These are phyloP conservation scores for Ptychodera flava DNA, from an alignment of 35 echinoderm and acorn worm species.

Conservation along the genomic window DNA sequence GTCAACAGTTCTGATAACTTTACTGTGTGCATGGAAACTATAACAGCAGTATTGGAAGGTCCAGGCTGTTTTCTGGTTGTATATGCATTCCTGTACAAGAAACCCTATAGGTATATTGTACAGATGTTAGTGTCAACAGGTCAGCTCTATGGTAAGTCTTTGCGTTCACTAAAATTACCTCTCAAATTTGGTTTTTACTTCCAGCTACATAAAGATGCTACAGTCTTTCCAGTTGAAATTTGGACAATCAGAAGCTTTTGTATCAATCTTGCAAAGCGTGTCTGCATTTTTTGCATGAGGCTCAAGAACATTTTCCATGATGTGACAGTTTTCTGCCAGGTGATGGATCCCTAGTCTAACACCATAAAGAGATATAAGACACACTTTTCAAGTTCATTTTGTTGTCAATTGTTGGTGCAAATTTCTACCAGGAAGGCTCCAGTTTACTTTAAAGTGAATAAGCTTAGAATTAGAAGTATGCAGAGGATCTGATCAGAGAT, in stretches of 20 bases:
- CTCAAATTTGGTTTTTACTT: not conserved
- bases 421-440: too few relatives aligned
- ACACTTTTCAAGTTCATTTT: too few relatives aligned
- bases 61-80: constrained; percentile 67
- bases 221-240: too few relatives aligned
- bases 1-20: constrained; percentile 50
- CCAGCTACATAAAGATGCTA: not conserved
- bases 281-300: too few relatives aligned
- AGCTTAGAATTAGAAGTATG: too few relatives aligned
- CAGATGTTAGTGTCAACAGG: constrained; percentile 72
- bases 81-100: constrained; percentile 33
- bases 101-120: constrained; percentile 39
- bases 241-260: not conserved
- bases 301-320: not conserved
- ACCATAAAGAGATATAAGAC: too few relatives aligned
- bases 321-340: too few relatives aligned
- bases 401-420: too few relatives aligned
- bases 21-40: constrained; percentile 45
- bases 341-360: not conserved
- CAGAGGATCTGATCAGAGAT: too few relatives aligned
- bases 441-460: too few relatives aligned
- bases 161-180: too few relatives aligned
- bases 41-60: constrained; percentile 71
- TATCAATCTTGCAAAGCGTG: not conserved
- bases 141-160: constrained; percentile 75